A percentile compares a stretch with the other conserved stretches of the same genome.
Conservation (phyloP, 2,113 vertebrate species). For the Pangasianodon gigas region DNA sequence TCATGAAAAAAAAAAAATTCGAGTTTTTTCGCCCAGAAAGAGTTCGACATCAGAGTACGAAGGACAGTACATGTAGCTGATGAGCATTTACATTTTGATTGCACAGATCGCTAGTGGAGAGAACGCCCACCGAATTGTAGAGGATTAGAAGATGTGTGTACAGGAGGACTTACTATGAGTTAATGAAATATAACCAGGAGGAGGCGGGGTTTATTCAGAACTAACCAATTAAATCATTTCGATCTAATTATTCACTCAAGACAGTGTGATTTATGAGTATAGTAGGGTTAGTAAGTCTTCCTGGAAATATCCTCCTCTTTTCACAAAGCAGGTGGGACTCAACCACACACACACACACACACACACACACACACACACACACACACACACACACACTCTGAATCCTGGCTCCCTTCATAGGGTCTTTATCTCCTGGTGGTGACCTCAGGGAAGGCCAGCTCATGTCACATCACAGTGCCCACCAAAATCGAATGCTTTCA, state of each 20-base stretch:
- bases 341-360: constrained; percentile 12
- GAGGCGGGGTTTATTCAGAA: not conserved
- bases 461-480: constrained; percentile 48
- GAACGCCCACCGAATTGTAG: not conserved
- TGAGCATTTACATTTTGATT: constrained; percentile 54
- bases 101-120: constrained; percentile 16
- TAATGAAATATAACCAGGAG: not conserved
- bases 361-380: not conserved
- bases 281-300: constrained; percentile 1
- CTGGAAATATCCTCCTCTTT: constrained; percentile 25
- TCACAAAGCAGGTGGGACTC: constrained; percentile 33
- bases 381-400: not conserved
- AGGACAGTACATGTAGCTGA: constrained; percentile 34
- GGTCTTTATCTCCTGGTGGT: constrained; percentile 32
- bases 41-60: constrained; percentile 57
- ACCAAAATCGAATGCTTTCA: constrained; percentile 48
- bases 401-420: constrained; percentile 54
- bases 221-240: not conserved
- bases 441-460: constrained; percentile 51
- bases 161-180: not conserved
- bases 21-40: constrained; percentile 31
- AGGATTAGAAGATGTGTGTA: not conserved
- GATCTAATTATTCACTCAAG: not conserved
- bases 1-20: not conserved
- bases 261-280: not conserved